These are phyloP conservation scores for Chaetorhynchus papuensis DNA, from an alignment of 2,113 vertebrate species.

Conservation along the genomic window DNA sequence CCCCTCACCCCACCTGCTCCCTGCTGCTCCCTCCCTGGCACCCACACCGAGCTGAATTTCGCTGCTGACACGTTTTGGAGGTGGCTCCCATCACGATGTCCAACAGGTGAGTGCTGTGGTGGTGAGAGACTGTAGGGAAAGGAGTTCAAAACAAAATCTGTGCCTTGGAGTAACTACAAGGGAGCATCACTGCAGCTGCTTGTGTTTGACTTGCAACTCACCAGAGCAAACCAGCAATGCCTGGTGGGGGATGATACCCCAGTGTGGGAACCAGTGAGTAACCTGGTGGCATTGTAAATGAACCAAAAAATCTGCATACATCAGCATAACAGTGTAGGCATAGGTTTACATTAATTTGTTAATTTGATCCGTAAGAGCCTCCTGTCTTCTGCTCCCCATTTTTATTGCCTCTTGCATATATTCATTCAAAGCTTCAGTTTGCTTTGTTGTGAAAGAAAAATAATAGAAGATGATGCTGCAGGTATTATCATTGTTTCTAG, in stretches of 20 bases:
- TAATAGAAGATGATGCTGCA: neutral
- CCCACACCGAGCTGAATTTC: neutral
- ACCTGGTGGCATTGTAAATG: neutral
- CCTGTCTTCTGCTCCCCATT: neutral
- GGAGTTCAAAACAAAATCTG: neutral
- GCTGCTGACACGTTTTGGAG: fast-evolving
- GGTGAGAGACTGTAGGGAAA: neutral
- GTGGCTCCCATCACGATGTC: neutral
- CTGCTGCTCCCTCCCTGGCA: neutral
- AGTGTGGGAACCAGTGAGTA: neutral
- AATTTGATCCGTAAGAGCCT: neutral
- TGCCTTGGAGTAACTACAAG: neutral
- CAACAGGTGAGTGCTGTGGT: neutral
- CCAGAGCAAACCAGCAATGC: neutral
- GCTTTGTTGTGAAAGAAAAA: neutral
- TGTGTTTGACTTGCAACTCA: neutral
- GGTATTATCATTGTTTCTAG: constrained; percentile 7
- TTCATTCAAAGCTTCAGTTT: neutral
- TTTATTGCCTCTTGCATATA: neutral
- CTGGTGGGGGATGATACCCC: neutral
- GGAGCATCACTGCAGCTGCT: neutral
- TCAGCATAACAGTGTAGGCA: neutral
- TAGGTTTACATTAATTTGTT: neutral
- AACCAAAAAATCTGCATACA: neutral
- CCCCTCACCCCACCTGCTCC: neutral